Conservation (phyloP, 1,140 invertebrate genomes). For the Bombus fervidus region DNA sequence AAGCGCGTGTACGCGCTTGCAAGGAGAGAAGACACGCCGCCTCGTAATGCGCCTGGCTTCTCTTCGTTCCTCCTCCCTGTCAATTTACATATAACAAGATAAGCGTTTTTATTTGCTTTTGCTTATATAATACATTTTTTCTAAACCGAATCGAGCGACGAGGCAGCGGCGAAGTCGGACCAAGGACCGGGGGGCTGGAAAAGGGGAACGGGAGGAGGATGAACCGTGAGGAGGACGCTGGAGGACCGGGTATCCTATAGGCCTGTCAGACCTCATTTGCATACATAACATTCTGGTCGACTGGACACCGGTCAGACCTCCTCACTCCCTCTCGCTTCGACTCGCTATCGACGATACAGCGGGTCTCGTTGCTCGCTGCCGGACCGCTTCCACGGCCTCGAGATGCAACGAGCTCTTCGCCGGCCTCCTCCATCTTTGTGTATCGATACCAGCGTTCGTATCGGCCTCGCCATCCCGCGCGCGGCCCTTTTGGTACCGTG, state of each 20-base stretch:
- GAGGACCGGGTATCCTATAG: constrained; percentile 71
- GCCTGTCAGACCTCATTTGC: constrained; percentile 81
- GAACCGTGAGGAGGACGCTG: constrained; percentile 58
- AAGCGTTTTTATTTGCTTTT: constrained; percentile 77
- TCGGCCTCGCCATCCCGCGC: constrained; percentile 25
- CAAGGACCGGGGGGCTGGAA: constrained; percentile 35
- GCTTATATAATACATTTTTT: constrained; percentile 77
- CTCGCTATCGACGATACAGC: constrained; percentile 43
- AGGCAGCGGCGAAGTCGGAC: constrained; percentile 12
- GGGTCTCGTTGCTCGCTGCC: constrained; percentile 48
- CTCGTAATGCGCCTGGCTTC: constrained; percentile 67
- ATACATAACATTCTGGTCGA: constrained; percentile 83
- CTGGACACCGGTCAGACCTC: constrained; percentile 80
- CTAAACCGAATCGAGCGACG: constrained; percentile 70
- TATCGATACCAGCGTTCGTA: constrained; percentile 61
- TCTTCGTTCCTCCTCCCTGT: constrained; percentile 22
- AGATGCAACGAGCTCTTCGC: constrained; percentile 51
- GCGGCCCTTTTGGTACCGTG: constrained; percentile 43
- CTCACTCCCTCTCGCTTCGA: constrained; percentile 48
- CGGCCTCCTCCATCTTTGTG: constrained; percentile 61
- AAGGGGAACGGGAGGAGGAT: constrained; percentile 56
- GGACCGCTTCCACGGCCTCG: constrained; percentile 67
- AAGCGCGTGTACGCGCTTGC: constrained; percentile 53
- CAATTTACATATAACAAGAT: constrained; percentile 81
- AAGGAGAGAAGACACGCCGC: constrained; percentile 52